A percentile compares a stretch with the other conserved stretches of the same genome.
Conservation (phyloP, 1,140 invertebrate genomes). For the Drosophila bifasciata region DNA sequence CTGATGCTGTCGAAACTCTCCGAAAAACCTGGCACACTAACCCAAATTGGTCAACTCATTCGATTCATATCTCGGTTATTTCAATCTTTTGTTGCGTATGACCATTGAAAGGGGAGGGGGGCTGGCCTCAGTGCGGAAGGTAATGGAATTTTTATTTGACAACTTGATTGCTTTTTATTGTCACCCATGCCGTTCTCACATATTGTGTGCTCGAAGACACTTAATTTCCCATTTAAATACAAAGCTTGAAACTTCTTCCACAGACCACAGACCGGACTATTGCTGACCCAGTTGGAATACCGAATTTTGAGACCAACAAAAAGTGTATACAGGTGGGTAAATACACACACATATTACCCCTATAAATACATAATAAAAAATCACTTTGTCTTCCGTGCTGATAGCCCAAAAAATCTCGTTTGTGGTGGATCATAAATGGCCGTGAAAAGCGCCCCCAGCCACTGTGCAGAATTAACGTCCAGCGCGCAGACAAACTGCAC, state of each 20-base stretch:
- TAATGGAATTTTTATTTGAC: slow-evolving; percentile 45
- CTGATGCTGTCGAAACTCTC: no score
- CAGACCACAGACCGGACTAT: background rate
- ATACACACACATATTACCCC: background rate
- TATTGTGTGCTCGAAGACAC: slow-evolving; percentile 3
- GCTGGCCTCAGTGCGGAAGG: slow-evolving; percentile 22
- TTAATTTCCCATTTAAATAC: no score
- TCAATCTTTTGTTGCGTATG: slow-evolving; percentile 21
- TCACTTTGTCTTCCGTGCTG: slow-evolving; percentile 11
- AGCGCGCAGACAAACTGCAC: slow-evolving; percentile 47
- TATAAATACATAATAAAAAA: slow-evolving; percentile 19
- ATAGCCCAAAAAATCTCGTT: slow-evolving; percentile 49
- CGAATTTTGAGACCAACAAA: background rate
- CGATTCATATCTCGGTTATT: no score
- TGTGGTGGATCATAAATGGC: slow-evolving; percentile 35
- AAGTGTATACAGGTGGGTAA: slow-evolving; percentile 1
- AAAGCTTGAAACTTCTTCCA: slow-evolving; percentile 4
- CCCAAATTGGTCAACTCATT: no score
- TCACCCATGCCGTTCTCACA: slow-evolving; percentile 28
- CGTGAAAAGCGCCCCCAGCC: slow-evolving; percentile 34
- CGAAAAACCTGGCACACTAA: no score
- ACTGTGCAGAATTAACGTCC: slow-evolving; percentile 33
- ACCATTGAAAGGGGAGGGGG: no score
- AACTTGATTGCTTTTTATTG: slow-evolving; percentile 45
- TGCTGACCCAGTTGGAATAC: slow-evolving; percentile 8